These are phyloP conservation scores for Orestias chungarensis DNA, from an alignment of 2,797 vertebrate species.

Conservation along the genomic window DNA sequence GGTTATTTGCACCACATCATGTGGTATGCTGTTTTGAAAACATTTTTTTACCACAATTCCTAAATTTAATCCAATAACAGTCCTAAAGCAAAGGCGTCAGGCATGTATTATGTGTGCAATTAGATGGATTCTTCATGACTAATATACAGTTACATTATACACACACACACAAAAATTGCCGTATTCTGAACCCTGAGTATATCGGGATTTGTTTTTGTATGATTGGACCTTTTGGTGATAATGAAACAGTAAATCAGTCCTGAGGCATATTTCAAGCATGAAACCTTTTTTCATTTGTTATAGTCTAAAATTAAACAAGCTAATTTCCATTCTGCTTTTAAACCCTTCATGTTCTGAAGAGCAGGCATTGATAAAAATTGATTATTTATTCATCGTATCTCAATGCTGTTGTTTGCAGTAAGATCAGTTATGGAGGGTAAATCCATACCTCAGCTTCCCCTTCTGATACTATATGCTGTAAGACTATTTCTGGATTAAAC, in stretches of 20 bases:
- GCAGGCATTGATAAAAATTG: slow-evolving; percentile 49
- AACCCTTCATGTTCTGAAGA: slow-evolving; percentile 53
- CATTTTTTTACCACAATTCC: not conserved
- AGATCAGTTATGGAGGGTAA: slow-evolving; percentile 65
- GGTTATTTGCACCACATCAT: not conserved
- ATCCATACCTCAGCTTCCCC: slow-evolving; percentile 61
- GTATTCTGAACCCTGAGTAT: no score
- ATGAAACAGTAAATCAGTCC: not conserved
- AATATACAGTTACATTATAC: not conserved
- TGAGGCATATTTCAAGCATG: not conserved
- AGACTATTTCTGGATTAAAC: slow-evolving; percentile 59
- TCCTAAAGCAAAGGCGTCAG: not conserved
- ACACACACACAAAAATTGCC: no score
- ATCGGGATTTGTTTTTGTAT: no score
- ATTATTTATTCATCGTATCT: slow-evolving; percentile 61
- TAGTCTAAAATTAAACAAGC: not conserved
- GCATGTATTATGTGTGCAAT: not conserved
- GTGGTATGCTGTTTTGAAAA: no score
- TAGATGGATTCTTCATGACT: not conserved
- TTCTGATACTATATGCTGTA: slow-evolving; percentile 66
- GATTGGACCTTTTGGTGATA: not conserved
- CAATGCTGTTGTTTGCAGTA: slow-evolving; percentile 55
- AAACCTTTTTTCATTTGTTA: not conserved
- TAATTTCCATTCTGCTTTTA: slow-evolving; percentile 26
- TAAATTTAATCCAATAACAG: not conserved